A percentile compares a stretch with the other conserved stretches of the same genome.
phyloP scores from a whole-genome alignment of 2,113 vertebrate species.

The Vombatus ursinus region DNA sequence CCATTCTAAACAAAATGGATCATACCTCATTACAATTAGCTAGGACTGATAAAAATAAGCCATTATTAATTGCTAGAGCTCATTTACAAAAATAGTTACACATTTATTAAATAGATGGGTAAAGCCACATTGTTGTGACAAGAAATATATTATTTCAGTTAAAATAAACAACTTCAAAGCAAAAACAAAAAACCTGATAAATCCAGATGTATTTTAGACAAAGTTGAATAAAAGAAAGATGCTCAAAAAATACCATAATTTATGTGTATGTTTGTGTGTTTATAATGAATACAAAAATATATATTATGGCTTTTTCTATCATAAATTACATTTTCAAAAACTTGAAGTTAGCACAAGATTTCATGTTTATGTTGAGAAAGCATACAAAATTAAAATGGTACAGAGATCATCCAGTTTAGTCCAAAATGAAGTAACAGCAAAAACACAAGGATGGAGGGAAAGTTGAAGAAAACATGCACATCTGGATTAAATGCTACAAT shows the following conservation, averaged over 20 bases:
- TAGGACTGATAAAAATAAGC: slow-evolving; percentile 51
- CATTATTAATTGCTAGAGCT: slow-evolving; percentile 54
- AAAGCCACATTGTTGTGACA: slow-evolving; percentile 42
- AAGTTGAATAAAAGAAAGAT: slow-evolving; percentile 43
- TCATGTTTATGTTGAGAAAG: not conserved
- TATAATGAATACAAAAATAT: not conserved
- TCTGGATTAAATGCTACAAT: not conserved
- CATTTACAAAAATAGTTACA: slow-evolving; percentile 46
- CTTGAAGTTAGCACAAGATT: not conserved
- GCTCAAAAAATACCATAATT: slow-evolving; percentile 48
- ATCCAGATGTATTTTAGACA: slow-evolving; percentile 49
- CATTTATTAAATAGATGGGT: slow-evolving; percentile 50
- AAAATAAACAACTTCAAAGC: slow-evolving; percentile 24
- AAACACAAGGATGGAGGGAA: not conserved
- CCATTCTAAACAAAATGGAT: slow-evolving; percentile 54
- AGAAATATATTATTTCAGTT: slow-evolving; percentile 20
- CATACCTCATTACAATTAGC: slow-evolving; percentile 20
- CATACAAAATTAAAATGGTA: slow-evolving; percentile 57
- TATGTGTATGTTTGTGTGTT: not conserved
- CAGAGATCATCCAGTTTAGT: slow-evolving; percentile 34
- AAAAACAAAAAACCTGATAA: not conserved
- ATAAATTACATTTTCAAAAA: slow-evolving; percentile 21
- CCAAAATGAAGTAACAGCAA: slow-evolving; percentile 8
- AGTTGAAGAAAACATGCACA: not conserved
- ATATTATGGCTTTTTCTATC: not conserved